Evolutionary conservation across 2,113 vertebrate species (phyloP).

Genomic region (Ramphastos sulfuratus): DNA sequence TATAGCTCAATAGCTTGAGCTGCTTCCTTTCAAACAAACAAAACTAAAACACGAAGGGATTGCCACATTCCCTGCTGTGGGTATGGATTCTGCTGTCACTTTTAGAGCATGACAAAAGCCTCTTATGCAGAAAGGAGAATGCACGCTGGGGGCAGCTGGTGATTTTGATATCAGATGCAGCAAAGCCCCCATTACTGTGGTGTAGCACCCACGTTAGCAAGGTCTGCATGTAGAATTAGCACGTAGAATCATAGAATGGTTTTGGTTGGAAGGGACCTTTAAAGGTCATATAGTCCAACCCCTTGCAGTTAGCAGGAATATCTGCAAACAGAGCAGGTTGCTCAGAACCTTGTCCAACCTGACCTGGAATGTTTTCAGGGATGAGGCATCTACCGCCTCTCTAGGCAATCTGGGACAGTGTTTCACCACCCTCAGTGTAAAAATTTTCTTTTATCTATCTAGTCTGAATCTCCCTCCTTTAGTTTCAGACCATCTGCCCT

Average conservation of each 20-base stretch:
- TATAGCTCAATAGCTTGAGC: constrained; percentile 24
- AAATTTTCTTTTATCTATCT: no score
- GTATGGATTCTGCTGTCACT: background rate
- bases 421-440: no score
- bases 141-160: background rate
- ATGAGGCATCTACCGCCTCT: no score
- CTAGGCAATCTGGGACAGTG: no score
- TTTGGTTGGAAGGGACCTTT: background rate
- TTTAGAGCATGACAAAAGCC: background rate
- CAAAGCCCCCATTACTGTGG: background rate
- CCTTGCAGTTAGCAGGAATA: no score
- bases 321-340: background rate
- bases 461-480: no score
- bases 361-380: no score
- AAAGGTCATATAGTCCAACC: background rate
- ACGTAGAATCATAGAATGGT: background rate
- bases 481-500: no score
- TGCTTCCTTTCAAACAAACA: constrained; percentile 46
- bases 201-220: background rate
- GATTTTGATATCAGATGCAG: background rate
- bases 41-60: constrained; percentile 20
- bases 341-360: background rate
- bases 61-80: constrained; percentile 1
- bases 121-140: background rate
- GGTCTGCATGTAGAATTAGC: background rate